A percentile compares a stretch with the other conserved stretches of the same genome.
These are phyloP conservation scores for Apotomis capreana DNA, from an alignment of 2,888 invertebrate species.

Conservation along the genomic window DNA sequence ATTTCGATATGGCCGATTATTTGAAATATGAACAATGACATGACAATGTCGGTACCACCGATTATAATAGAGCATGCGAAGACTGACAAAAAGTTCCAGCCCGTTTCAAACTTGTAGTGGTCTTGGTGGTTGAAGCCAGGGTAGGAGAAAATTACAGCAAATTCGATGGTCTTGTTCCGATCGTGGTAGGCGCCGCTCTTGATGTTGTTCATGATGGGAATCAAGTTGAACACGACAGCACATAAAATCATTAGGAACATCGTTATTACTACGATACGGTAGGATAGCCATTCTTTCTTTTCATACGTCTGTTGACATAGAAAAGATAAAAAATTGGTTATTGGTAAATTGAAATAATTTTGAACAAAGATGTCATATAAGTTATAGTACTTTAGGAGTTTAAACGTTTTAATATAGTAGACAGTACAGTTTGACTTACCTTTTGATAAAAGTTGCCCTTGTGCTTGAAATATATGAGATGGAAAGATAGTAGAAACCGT, in stretches of 20 bases:
- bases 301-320: conserved; percentile 12
- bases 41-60: conserved; percentile 10
- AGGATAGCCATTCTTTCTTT: conserved; percentile 17
- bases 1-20: conserved; percentile 31
- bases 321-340: neutral
- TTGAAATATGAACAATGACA: conserved; percentile 21
- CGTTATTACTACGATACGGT: conserved; percentile 7
- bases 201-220: conserved; percentile 27
- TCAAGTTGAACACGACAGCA: conserved; percentile 8
- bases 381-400: too few species aligned
- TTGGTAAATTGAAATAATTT: too few species aligned
- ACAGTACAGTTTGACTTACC: neutral
- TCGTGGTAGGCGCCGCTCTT: conserved; percentile 22
- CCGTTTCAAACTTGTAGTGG: conserved; percentile 20
- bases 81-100: conserved; percentile 5
- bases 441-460: conserved; percentile 16
- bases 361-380: too few species aligned
- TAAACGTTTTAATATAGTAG: too few species aligned
- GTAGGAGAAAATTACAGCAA: conserved; percentile 19
- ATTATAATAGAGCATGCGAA: conserved; percentile 8
- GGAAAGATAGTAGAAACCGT: conserved; percentile 22
- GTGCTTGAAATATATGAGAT: conserved; percentile 24
- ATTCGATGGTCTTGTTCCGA: conserved; percentile 4
- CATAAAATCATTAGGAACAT: conserved; percentile 8
- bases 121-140: conserved; percentile 9